Evolutionary conservation across 2,797 vertebrate species (phyloP).

Genomic region (Gallinago stenura): DNA sequence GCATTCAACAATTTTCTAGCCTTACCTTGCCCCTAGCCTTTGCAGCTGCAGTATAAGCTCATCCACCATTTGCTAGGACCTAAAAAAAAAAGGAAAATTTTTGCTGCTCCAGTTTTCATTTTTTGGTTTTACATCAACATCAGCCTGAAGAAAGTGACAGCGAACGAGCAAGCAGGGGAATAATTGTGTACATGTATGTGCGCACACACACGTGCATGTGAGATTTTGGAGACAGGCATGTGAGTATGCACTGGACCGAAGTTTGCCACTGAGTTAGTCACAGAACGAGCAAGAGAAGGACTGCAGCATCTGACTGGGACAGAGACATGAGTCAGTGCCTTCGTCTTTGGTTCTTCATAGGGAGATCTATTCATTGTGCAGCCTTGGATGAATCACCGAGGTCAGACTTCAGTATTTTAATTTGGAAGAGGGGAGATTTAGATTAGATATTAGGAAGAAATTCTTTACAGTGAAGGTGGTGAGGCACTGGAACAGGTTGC

Average conservation of each 20-base stretch:
- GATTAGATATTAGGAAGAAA: too few relatives aligned
- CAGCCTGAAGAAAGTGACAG: neutral
- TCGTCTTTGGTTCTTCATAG: neutral
- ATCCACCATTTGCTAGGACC: neutral
- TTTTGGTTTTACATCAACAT: neutral
- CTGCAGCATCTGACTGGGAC: neutral
- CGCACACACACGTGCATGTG: accelerated
- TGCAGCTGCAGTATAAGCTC: neutral
- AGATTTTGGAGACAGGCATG: neutral
- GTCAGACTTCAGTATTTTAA: neutral
- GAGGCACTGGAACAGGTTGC: too few relatives aligned
- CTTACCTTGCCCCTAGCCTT: neutral
- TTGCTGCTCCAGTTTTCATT: neutral
- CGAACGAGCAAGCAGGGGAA: neutral
- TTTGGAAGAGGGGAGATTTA: too few relatives aligned
- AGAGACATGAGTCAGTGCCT: neutral
- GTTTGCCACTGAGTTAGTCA: neutral
- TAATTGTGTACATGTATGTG: accelerated
- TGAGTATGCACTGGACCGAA: neutral
- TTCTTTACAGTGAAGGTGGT: too few relatives aligned
- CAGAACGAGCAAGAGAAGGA: neutral
- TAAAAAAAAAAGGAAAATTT: neutral
- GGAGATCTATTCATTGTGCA: neutral
- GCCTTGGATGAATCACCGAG: neutral
- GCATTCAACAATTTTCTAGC: neutral